Evolutionary conservation across 2,888 invertebrate genomes (phyloP), one percentile per base, ranked within the genome.

Genomic region (Keiferia lycopersicella): DNA sequence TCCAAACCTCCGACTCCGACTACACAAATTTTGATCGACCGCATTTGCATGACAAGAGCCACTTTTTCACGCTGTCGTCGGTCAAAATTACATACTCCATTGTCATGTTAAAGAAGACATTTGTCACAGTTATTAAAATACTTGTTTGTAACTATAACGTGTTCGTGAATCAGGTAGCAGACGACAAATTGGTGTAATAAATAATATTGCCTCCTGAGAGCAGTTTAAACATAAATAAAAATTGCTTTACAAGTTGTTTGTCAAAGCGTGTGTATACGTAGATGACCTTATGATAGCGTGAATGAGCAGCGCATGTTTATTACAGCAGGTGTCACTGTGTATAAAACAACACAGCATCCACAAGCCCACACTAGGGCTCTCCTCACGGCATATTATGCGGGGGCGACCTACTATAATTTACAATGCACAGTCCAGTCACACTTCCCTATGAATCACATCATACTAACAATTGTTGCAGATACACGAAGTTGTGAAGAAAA

Each of bases 51-150:
- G 81, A 86, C 81, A 82, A 83, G 70, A 75, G 70, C 66, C 69
- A 78, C 81, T 81, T 78, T 82, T 78, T 78, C 77, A 73, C 71
- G 74, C 71, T 79, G 79, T 77, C 78, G 79, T 77, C 78, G 75
- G 78, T 71, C 80, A 77, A 41, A 79, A 79, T 75, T 78, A 75
- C 77, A 72, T 77, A 74, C 77, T 66, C 71, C 71, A 82, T 88
- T 88, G 84, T 88, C 68, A 88, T 86, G 85, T 67, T 80, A 34
- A 86, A 86, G 75, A 76, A 77, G 77, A 73, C 71, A 83, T 84
- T 83, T 77, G 81, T 84, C 82, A 83, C 75, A 76, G 74, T 73
- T 76, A 80, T 79, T 80, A 79, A 78, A 73, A 74, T 70, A 69
- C 74, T 67, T 26, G 26, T 2, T 26, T 72, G 2, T 11, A 51